Evolutionary conservation across 2,888 invertebrate genomes (phyloP).

Genomic region (Cryptocheilus praepositus): DNA sequence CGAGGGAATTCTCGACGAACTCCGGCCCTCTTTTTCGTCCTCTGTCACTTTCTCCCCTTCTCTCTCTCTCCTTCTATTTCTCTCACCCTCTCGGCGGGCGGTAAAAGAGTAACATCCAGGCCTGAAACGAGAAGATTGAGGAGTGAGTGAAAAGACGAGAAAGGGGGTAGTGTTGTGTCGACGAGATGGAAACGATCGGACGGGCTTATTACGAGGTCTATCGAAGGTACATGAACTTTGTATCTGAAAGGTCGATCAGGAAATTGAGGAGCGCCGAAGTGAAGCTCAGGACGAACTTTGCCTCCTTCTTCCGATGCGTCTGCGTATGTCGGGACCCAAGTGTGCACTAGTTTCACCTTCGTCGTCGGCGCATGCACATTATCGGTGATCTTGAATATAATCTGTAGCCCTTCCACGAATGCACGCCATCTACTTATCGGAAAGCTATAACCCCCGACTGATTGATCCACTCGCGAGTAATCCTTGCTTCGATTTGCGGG

Average conservation of each 20-base stretch:
- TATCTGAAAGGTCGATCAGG: conserved; percentile 44
- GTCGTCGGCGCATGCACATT: not conserved
- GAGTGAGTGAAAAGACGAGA: conserved; percentile 24
- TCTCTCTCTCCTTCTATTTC: conserved; percentile 20
- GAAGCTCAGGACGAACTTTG: conserved; percentile 12
- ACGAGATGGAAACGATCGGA: conserved; percentile 34
- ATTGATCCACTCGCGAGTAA: no score
- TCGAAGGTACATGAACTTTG: conserved; percentile 35
- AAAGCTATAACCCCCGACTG: conserved; percentile 23
- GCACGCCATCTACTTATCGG: conserved; percentile 26
- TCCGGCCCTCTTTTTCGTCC: conserved; percentile 1
- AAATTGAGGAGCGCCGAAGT: conserved; percentile 28
- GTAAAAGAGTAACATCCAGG: no score
- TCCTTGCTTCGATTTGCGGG: no score
- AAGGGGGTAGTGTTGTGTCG: conserved; percentile 19
- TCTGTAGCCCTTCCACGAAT: not conserved
- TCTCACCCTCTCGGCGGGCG: conserved; percentile 25
- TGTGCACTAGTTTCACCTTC: not conserved
- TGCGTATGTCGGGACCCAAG: not conserved
- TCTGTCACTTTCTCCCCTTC: conserved; percentile 2
- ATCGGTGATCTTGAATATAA: conserved; percentile 17
- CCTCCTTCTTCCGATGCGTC: conserved; percentile 1
- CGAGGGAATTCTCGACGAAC: conserved; percentile 43
- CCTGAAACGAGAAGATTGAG: conserved; percentile 13
- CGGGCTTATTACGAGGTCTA: conserved; percentile 42